Base-by-base conservation (phyloP, 2,888 invertebrate genomes). In the Bellardia bayeri region DNA sequence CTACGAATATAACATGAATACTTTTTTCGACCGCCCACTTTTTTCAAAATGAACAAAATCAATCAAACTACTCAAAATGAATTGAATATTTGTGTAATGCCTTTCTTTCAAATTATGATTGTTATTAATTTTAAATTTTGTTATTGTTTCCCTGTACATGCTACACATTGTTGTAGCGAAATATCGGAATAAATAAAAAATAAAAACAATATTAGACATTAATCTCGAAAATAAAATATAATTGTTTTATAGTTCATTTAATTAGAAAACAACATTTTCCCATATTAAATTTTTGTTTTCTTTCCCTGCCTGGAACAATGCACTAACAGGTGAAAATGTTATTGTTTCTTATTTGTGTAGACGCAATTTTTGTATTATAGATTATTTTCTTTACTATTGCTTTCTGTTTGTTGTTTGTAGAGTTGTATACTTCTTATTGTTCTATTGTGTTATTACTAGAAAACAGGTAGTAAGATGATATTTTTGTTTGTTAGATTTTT, bases 381-480 rank as follows among this genome's bases (percentile, higher is more conserved):
- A 78, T 66, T 78, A 33, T 78, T 66, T 84, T 45, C 69, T 84
- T 78, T 72, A 37, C 49, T 71, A 71, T 42, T 76, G 14, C 56
- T 74, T 51, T 6, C 40, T 74, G 40, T 2, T n/a, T 51, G 3
- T 51, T 51, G n/a, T 54, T 23, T 72, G 14, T 81, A 14, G 33
- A 14, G 2, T 40, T 56, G 7, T 40, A 23, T 45, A n/a, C 3
- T 13, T 45, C 3, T 58, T 42, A 78, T 83, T 64, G 30, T 85
- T 80, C 16, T 64, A 45, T 23, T 56, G n/a, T 51, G 9, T 42
- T 58, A 42, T 56, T 7, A 51, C 37, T 11, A 42, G 37, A 3
- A 64, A 74, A 68, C 85, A 85, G 87, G 87, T 85, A 87, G 81
- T 56, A 61, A 79, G 14, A 51, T 45, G 33, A 54, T 80, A 69